These are phyloP conservation scores for Halcyon leucocephala DNA, from an alignment of 2,797 vertebrate species.

Conservation along the genomic window DNA sequence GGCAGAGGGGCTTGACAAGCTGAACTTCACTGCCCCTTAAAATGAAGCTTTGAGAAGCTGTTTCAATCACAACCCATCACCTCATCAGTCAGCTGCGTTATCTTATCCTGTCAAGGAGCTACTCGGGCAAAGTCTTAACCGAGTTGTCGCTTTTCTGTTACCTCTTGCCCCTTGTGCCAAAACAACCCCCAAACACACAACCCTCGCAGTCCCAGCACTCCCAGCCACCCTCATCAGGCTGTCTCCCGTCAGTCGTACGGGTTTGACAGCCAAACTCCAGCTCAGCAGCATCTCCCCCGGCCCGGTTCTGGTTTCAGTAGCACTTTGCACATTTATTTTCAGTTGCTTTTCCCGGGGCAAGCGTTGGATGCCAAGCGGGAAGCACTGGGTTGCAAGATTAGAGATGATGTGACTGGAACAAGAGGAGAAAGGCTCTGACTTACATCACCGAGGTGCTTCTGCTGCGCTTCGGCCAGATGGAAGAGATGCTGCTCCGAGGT, in stretches of 20 bases:
- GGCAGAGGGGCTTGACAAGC: not conserved
- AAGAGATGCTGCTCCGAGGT: not conserved
- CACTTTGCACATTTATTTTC: not conserved
- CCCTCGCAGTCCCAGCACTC: not conserved
- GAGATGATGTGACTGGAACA: not conserved
- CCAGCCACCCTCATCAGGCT: not conserved
- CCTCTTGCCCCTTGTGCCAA: not conserved
- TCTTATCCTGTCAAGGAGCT: not conserved
- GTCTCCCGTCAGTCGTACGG: not conserved
- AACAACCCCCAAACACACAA: not conserved
- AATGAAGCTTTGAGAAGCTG: not conserved
- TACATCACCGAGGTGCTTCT: not conserved
- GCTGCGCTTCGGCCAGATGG: accelerated
- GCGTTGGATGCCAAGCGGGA: not conserved
- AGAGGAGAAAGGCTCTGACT: not conserved
- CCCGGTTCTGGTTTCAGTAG: not conserved
- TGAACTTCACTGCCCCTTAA: not conserved
- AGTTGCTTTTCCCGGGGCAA: not conserved
- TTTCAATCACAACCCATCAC: not conserved
- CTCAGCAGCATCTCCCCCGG: not conserved
- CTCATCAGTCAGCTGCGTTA: not conserved
- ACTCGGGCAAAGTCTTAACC: not conserved
- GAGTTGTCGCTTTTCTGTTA: not conserved
- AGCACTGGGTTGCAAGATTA: not conserved
- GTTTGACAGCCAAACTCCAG: not conserved